Evolutionary conservation across 2,113 vertebrate species (phyloP), one percentile per base, ranked within the genome.

Genomic region (Rana temporaria): DNA sequence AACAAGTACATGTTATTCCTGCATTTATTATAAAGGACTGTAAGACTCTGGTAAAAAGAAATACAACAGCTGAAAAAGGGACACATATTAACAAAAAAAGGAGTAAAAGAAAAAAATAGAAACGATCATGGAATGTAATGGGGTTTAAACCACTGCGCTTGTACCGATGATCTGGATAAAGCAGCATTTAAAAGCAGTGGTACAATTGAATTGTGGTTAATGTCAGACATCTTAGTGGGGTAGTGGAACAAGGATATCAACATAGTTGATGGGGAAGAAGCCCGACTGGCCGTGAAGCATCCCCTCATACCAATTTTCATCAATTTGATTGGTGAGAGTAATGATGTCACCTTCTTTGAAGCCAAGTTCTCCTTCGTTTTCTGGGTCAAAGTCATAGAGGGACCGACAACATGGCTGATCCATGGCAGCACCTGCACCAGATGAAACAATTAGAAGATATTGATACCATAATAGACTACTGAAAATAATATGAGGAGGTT

Each of bases 271-370:
- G 63, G 98, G 98, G 88, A 99, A 99, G 91, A 99, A 99, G 88
- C 98, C 98, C 0, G 98, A 99, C 89, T 97, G 97, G 89, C 97
- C 98, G 38, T 96, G 94, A 85, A 98, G 89, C 96, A 96, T 97
- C 12, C 98, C 98, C 90, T 99, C 98, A 73, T 98, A 99, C 98
- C 98, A 99, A 92, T 99, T 99, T 78, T 99, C 98, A 82, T 99
- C 98, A 79, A 99, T 99, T 87, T 99, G 97, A 86, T 97, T 99
- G 89, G 97, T 99, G 85, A 99, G 94, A 66, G 96, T 99, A 91
- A 99, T 99, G 89, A 99, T 87, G 79, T 99, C 97, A 19, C 98
- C 97, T 87, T 99, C 98, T 87, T 99, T 99, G 92, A 99, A 99
- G 84, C 97, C 97, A 86, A 99, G 89, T 85, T 99, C 98, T 19